These are phyloP conservation scores for Lithophane leautieri DNA, from an alignment of 2,888 invertebrate genomes.

Conservation along the genomic window DNA sequence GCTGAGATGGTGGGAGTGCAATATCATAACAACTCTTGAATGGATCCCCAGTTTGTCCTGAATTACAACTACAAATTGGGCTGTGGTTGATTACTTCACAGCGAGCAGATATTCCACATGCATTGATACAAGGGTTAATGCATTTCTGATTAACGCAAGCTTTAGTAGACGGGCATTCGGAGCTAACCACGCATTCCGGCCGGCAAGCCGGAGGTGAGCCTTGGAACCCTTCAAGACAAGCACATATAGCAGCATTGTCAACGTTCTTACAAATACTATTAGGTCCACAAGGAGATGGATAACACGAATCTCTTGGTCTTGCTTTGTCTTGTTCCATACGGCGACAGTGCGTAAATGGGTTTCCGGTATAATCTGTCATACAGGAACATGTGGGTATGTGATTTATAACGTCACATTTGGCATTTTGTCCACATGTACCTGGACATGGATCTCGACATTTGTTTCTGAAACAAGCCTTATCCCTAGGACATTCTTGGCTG, in stretches of 20 bases:
- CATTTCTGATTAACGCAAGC: constrained; percentile 96
- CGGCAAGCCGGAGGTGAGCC: constrained; percentile 95
- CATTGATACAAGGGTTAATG: constrained; percentile 95
- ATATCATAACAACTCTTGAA: constrained; percentile 93
- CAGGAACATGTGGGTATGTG: constrained; percentile 94
- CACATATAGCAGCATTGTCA: constrained; percentile 95
- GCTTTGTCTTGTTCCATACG: constrained; percentile 75
- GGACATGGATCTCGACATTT: constrained; percentile 94
- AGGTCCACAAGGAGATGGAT: constrained; percentile 94
- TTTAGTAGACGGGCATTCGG: constrained; percentile 94
- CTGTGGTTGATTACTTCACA: constrained; percentile 96
- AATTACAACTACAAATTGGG: constrained; percentile 95
- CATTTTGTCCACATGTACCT: constrained; percentile 93
- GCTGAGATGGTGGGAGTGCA: constrained; percentile 76
- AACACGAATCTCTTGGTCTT: constrained; percentile 92
- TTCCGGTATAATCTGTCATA: constrained; percentile 92
- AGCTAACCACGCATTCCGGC: constrained; percentile 95
- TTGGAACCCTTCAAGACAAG: constrained; percentile 93
- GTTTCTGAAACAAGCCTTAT: constrained; percentile 93
- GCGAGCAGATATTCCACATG: constrained; percentile 94
- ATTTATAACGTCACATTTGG: constrained; percentile 93
- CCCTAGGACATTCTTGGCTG: constrained; percentile 93
- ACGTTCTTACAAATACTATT: constrained; percentile 94
- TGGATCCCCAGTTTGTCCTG: constrained; percentile 94
- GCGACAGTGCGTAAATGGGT: constrained; percentile 92